Evolutionary conservation across 2,888 invertebrate genomes (phyloP).

Genomic region (Busseola fusca): DNA sequence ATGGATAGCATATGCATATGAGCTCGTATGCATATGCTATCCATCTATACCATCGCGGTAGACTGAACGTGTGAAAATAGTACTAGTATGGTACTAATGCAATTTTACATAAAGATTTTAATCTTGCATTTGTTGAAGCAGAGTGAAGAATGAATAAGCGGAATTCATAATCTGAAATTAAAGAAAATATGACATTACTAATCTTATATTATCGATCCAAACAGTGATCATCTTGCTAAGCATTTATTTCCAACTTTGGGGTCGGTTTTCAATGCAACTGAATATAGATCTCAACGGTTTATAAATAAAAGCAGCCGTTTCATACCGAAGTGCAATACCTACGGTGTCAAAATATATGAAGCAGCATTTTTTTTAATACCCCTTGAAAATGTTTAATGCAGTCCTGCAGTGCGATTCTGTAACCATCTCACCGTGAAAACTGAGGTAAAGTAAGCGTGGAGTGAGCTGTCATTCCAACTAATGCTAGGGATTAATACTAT

Average conservation of each 20-base stretch:
- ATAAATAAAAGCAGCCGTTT: not conserved
- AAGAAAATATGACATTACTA: not conserved
- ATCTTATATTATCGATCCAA: not conserved
- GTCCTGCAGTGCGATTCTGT: no score
- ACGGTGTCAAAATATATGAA: not conserved
- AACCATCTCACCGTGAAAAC: no score
- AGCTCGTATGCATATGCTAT: not conserved
- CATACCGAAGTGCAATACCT: not conserved
- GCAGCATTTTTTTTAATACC: no score
- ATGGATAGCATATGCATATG: not conserved
- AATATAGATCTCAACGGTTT: not conserved
- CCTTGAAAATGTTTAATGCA: no score
- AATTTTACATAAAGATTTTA: not conserved
- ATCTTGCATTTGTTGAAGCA: constrained; percentile 75
- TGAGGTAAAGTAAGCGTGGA: no score
- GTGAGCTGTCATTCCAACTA: no score
- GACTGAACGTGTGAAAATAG: no score
- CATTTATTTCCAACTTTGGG: no score
- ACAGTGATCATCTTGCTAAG: not conserved
- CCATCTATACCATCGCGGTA: no score
- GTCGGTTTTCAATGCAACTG: not conserved
- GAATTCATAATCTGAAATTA: constrained; percentile 80
- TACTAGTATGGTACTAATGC: no score
- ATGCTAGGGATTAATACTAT: no score
- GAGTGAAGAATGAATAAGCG: constrained; percentile 79